A percentile compares a stretch with the other conserved stretches of the same genome.
These are phyloP conservation scores for Stenoptilia bipunctidactyla DNA, from an alignment of 2,888 invertebrate genomes.

Conservation along the genomic window DNA sequence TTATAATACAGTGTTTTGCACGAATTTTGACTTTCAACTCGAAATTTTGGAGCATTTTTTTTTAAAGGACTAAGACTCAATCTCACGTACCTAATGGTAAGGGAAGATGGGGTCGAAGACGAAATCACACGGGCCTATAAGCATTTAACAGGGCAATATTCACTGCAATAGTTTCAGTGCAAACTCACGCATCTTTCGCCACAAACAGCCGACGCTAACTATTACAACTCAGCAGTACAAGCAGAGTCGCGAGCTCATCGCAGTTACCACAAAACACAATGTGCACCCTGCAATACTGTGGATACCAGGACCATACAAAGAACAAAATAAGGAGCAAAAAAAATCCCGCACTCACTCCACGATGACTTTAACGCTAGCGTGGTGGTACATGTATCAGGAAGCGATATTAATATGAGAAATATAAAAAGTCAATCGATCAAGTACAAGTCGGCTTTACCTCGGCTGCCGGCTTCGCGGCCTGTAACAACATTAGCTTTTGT, in stretches of 20 bases:
- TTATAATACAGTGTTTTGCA: too few species aligned
- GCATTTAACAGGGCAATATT: too few species aligned
- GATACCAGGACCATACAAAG: conserved; percentile 51
- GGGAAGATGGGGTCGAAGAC: too few species aligned
- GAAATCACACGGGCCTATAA: too few species aligned
- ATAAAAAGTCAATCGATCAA: conserved; percentile 33
- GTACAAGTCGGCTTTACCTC: conserved; percentile 71
- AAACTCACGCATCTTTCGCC: not conserved
- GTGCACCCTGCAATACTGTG: conserved; percentile 57
- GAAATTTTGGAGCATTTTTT: too few species aligned
- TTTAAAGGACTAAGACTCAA: too few species aligned
- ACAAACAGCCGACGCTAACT: too few species aligned
- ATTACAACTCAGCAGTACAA: conserved; percentile 35
- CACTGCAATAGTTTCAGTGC: too few species aligned
- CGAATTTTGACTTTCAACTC: too few species aligned
- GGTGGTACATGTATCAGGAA: conserved; percentile 62
- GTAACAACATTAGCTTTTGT: conserved; percentile 70
- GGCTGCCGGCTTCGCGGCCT: conserved; percentile 78
- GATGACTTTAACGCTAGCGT: conserved; percentile 53
- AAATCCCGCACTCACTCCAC: conserved; percentile 66
- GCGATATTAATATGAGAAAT: conserved; percentile 54
- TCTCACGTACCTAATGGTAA: too few species aligned
- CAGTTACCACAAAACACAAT: conserved; percentile 35
- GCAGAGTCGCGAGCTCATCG: conserved; percentile 28
- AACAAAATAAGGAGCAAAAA: conserved; percentile 53